Evolutionary conservation across 2,113 vertebrate species (phyloP).

Genomic region (Myrmecobius fasciatus): DNA sequence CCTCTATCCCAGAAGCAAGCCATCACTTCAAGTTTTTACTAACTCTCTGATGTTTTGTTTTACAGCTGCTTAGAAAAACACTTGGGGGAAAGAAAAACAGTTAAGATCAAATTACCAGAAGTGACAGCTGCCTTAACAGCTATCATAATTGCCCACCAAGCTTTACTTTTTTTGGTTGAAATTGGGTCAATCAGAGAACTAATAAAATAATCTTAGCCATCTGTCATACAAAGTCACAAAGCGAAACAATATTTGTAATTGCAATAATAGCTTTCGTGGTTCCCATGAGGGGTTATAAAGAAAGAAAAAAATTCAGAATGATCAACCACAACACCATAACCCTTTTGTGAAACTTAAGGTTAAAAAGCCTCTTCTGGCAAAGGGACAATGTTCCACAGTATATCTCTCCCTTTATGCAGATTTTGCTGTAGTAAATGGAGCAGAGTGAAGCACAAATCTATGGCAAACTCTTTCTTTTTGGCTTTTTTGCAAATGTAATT

Average conservation of each 20-base stretch:
- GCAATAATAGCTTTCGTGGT: slow-evolving; percentile 8
- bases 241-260: slow-evolving; percentile 52
- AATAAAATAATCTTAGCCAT: slow-evolving; percentile 52
- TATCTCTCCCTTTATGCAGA: background rate
- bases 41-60: slow-evolving; percentile 12
- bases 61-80: slow-evolving; percentile 45
- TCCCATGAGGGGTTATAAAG: background rate
- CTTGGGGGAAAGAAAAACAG: slow-evolving; percentile 5
- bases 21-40: background rate
- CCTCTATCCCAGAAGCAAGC: background rate
- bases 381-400: background rate
- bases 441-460: background rate
- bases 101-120: slow-evolving; percentile 29
- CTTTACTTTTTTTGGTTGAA: slow-evolving; percentile 52
- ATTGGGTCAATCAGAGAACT: slow-evolving; percentile 44
- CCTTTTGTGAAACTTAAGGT: background rate
- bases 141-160: slow-evolving; percentile 28
- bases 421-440: background rate
- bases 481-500: background rate
- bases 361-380: background rate
- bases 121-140: slow-evolving; percentile 8
- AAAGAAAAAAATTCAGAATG: slow-evolving; percentile 33
- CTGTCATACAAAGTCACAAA: slow-evolving; percentile 20
- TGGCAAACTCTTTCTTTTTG: background rate
- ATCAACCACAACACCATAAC: background rate